Base-by-base conservation (phyloP, 1,140 invertebrate genomes). In the Brachystomella parvula region DNA sequence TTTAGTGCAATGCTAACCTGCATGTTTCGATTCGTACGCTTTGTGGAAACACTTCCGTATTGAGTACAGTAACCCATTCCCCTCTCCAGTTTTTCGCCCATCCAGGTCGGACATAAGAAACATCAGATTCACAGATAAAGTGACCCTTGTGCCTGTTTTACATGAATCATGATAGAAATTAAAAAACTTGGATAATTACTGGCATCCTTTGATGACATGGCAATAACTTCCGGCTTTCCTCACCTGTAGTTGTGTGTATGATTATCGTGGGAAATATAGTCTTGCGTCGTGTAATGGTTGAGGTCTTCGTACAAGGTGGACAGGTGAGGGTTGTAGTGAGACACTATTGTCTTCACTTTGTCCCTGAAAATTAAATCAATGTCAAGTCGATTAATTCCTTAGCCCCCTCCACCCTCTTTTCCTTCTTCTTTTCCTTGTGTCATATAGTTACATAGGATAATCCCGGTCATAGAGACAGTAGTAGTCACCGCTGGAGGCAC, bases 51-150 rank as follows among this genome's bases (percentile, higher is more conserved):
- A 76, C 67, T 28, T 77, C 74, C 0, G 77, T 79, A 68, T 80
- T 80, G n/a, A 80, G 72, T 39, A 80, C 75, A 15, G 79, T 73
- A 58, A 79, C 75, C 79, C 79, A 81, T 64, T 79, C 76, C 3
- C 76, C 76, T 33, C 75, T 75, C 63, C 77, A 72, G 39, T 80
- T 79, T 61, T 77, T 75, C 1, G 78, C 79, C 79, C 79, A 81
- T 59, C 79, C 79, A 6, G 78, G 78, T 60, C 78, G 73, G 39
- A 80, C 70, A 47, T 75, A 76, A 21, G 75, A 73, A 2, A 79
- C 77, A 26, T 77, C 71, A 12, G 79, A 78, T 63, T 81, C 78
- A 63, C 79, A 81, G 24, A 79, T 78, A 63, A 80, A 80, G 63
- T 78, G 75, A 1, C 78, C 78, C 63, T 75, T 75, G 30, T 74